A percentile compares a stretch with the other conserved stretches of the same genome.
Conservation (phyloP, 2,888 invertebrate genomes). For the Hipparchia semele region DNA sequence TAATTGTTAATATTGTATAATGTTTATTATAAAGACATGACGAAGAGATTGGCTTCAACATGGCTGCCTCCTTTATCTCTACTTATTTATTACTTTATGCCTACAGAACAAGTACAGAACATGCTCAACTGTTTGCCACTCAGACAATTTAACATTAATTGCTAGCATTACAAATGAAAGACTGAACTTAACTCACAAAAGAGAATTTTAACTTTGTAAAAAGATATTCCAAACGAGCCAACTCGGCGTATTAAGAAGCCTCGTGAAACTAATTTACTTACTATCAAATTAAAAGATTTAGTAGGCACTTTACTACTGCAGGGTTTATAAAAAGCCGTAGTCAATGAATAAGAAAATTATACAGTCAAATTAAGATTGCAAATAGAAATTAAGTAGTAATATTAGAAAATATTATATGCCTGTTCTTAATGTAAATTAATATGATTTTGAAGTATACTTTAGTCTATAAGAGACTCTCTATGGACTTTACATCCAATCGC, state of each 20-base stretch:
- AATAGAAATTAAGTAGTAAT: not conserved
- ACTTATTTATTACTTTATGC: no score
- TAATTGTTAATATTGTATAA: no score
- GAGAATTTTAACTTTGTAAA: not conserved
- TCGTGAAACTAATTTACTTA: conserved; percentile 1
- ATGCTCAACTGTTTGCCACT: no score
- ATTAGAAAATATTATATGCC: no score
- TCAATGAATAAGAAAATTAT: conserved; percentile 14
- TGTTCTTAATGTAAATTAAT: no score
- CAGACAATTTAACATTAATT: not conserved
- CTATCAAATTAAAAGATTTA: conserved; percentile 2
- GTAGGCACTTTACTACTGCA: not conserved
- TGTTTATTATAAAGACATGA: no score
- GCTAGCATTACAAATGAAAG: not conserved
- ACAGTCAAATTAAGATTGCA: not conserved
- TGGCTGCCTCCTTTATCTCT: no score
- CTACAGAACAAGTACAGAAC: no score
- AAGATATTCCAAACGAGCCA: not conserved
- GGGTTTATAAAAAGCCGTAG: not conserved
- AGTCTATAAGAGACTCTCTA: no score
- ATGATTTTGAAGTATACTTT: no score
- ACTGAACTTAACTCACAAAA: not conserved
- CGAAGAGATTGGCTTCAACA: no score
- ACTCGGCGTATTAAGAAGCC: conserved; percentile 5
- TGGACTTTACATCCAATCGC: no score